phyloP scores from a whole-genome alignment of 2,113 vertebrate species.

The Dicrurus megarhynchus region DNA sequence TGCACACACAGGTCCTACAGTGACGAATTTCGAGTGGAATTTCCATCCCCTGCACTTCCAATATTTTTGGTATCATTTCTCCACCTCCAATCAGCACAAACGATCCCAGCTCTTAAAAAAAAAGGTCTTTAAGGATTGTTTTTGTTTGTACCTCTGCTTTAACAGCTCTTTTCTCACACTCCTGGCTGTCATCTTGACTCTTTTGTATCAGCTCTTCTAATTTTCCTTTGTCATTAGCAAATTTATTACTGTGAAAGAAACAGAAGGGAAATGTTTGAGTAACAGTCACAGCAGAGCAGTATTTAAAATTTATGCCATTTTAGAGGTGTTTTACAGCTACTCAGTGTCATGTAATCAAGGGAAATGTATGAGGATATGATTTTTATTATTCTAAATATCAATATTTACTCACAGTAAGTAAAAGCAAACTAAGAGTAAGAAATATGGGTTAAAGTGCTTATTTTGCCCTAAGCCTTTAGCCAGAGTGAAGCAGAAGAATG shows the following conservation, averaged over 20 bases:
- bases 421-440: background rate
- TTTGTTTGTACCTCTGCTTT: slow-evolving; percentile 79
- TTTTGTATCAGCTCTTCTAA: slow-evolving; percentile 81
- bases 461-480: background rate
- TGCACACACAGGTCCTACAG: accelerated
- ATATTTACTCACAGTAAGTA: background rate
- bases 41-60: background rate
- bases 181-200: slow-evolving; percentile 43
- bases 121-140: background rate
- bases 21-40: background rate
- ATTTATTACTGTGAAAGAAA: slow-evolving; percentile 75
- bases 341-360: background rate
- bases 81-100: background rate
- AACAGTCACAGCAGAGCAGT: background rate
- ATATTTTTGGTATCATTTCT: background rate
- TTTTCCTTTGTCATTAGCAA: slow-evolving; percentile 78
- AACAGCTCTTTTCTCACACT: slow-evolving; percentile 72
- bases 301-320: background rate
- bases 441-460: background rate
- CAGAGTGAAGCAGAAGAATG: background rate
- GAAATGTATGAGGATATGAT: accelerated
- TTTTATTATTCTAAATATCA: background rate
- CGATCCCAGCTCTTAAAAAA: background rate
- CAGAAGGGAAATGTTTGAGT: background rate
- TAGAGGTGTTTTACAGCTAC: background rate